Conservation (phyloP, 2,797 vertebrate genomes). For the Pseudotriccus pelzelni region DNA sequence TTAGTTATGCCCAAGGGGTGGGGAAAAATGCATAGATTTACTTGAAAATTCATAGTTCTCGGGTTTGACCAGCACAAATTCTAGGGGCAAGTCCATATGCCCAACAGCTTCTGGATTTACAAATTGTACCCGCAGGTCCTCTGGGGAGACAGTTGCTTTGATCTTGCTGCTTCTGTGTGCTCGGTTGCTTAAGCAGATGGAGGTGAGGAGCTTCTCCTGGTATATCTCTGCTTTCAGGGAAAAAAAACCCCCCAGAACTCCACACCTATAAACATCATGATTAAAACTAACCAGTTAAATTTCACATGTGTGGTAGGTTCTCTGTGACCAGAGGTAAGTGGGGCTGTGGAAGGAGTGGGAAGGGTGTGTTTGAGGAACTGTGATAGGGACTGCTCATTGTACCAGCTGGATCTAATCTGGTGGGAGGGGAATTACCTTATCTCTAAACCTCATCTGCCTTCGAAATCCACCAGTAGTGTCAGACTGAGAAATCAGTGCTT, state of each 20-base stretch:
- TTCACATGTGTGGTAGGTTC: background rate
- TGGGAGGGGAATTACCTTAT: background rate
- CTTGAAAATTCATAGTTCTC: background rate
- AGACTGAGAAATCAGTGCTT: background rate
- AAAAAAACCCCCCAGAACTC: background rate
- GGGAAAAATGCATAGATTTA: background rate
- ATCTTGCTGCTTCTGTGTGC: background rate
- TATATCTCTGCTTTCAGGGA: background rate
- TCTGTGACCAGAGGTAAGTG: background rate
- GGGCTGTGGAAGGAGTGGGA: background rate
- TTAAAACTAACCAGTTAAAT: background rate
- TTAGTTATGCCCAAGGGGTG: background rate
- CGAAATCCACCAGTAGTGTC: background rate
- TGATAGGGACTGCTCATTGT: background rate
- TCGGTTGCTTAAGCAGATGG: background rate
- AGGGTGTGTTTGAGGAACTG: background rate
- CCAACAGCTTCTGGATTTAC: background rate
- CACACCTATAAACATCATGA: background rate
- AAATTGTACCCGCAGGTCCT: background rate
- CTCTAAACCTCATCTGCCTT: constrained; percentile 14
- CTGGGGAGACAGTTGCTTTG: background rate
- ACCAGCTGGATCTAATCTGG: background rate
- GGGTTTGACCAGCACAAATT: background rate
- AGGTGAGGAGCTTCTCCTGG: background rate
- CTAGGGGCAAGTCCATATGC: background rate